Percentiles rank a stretch among this genome's conserved stretches.
These are phyloP conservation scores for Brachymystax lenok DNA, from an alignment of 2,797 vertebrate species.

Conservation along the genomic window DNA sequence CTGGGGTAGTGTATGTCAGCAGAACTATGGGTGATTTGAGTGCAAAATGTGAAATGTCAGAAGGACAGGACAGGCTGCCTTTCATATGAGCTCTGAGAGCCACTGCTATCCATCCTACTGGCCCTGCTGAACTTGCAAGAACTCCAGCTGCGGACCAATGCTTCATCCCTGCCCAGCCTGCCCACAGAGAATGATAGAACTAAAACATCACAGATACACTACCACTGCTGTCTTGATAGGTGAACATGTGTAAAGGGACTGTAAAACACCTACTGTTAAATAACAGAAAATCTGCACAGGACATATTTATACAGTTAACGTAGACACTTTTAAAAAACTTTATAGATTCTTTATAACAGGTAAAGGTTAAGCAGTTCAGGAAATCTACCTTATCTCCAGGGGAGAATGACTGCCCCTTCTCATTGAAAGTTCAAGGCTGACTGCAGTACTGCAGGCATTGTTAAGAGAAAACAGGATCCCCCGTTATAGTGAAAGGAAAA, in stretches of 20 bases:
- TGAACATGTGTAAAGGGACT: neutral
- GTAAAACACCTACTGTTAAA: neutral
- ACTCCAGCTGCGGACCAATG: constrained; percentile 17
- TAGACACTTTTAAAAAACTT: no score
- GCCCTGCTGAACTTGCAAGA: constrained; percentile 40
- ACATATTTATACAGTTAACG: no score
- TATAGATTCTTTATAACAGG: no score
- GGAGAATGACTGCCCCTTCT: no score
- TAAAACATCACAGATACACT: constrained; percentile 15
- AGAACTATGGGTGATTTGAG: constrained; percentile 47
- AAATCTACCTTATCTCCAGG: no score
- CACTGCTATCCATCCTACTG: constrained; percentile 31
- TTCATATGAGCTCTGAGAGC: constrained; percentile 44
- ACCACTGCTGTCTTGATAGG: neutral
- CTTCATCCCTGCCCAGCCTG: constrained; percentile 14
- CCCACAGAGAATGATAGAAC: neutral
- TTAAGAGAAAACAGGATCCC: no score
- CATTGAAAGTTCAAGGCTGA: no score
- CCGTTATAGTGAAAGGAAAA: no score
- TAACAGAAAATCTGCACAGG: neutral
- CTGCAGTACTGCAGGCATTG: no score
- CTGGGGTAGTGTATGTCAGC: constrained; percentile 34
- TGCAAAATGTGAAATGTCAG: constrained; percentile 27
- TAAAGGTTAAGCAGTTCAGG: no score
- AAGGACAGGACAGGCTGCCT: constrained; percentile 28